phyloP scores from a whole-genome alignment of 2,113 vertebrate genomes.

The Sander vitreus region DNA sequence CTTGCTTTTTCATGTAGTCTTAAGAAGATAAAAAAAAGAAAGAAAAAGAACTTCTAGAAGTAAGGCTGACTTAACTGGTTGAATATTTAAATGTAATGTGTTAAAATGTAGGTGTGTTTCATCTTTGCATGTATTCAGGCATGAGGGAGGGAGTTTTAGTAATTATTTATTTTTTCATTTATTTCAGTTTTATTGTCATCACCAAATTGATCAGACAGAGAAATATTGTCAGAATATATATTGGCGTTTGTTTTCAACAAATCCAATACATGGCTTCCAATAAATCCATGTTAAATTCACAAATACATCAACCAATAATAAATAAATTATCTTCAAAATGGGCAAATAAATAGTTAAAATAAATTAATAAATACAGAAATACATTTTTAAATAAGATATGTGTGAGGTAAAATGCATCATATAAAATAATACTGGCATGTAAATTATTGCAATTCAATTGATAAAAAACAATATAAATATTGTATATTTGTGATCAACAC shows the following conservation, averaged over 20 bases:
- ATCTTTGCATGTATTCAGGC: conserved; percentile 7
- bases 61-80: background rate
- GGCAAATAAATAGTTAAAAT: conserved; percentile 70
- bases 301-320: conserved; percentile 65
- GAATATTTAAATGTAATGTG: background rate
- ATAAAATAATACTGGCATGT: conserved; percentile 61
- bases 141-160: conserved; percentile 14
- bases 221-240: conserved; percentile 60
- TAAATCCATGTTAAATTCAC: conserved; percentile 44
- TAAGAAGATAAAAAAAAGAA: too few species aligned
- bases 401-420: conserved; percentile 43
- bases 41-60: background rate
- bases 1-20: too few species aligned
- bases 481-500: conserved; percentile 40
- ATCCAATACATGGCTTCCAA: conserved; percentile 50
- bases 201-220: conserved; percentile 59
- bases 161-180: conserved; percentile 10
- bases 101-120: conserved; percentile 2
- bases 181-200: conserved; percentile 62
- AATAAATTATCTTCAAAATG: conserved; percentile 69
- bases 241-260: conserved; percentile 69
- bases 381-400: conserved; percentile 42
- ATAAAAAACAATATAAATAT: conserved; percentile 63
- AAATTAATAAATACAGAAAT: conserved; percentile 68
- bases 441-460: conserved; percentile 67